Evolutionary conservation across 2,113 vertebrate species (phyloP), one percentile per base, ranked within the genome.

Genomic region (Callaeas wilsoni): DNA sequence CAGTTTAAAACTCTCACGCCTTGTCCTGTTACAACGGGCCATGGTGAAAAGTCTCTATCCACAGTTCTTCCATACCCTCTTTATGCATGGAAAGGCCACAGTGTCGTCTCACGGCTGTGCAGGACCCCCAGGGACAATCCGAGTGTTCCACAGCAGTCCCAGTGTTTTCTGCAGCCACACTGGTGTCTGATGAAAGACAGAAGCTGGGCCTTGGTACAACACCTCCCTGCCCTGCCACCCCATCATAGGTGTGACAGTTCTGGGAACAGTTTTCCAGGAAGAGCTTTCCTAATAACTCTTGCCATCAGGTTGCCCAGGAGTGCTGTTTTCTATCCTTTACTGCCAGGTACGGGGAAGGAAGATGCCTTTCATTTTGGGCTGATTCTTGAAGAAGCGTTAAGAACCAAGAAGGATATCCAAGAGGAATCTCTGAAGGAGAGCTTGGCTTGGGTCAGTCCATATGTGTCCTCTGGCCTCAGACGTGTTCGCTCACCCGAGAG

Each of bases 401-500:
- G 89, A 81, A 29, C 60, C 37, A 41, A 41, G 59, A 37, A 46
- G 55, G 18, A 27, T 11, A 19, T 37, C 52, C 33, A 21, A 22
- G 70, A 68, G 13, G 39, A 47, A 15, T 62, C 29, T 59, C 33
- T 1, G 1, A 20, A 44, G 63, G 62, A 62, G 44, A 41, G 7
- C 50, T 41, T 70, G 79, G 25, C 26, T 27, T 63, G 75, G 30
- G 22, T 55, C 10, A 63, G 26, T 32, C 25, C 73, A 1, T 13
- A 4, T 6, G 26, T 70, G n/a, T 50, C 44, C 46, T n/a, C 32
- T 53, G 80, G 9, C 42, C 46, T 84, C 41, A 8, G 67, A 25
- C 0, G 9, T 1, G 1, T 87, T 59, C 59, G 87, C n/a, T 42
- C 9, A 4, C 46, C 41, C 0, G 1, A 37, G 37, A 83, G 22